A percentile compares a stretch with the other conserved stretches of the same genome.
Conservation (phyloP, 2,113 vertebrate species). For the Carollia perspicillata region DNA sequence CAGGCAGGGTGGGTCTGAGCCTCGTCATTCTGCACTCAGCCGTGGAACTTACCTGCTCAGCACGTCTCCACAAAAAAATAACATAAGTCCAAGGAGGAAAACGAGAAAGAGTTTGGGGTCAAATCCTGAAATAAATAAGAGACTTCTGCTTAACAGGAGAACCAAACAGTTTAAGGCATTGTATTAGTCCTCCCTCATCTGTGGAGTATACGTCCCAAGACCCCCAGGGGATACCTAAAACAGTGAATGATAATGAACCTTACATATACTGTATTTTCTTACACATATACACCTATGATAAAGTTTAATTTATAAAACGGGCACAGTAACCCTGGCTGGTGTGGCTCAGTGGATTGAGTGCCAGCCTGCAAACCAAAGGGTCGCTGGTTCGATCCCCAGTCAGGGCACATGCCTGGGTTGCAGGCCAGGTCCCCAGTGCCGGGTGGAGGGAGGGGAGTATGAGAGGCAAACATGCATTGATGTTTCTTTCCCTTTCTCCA, state of each 20-base stretch:
- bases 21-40: not conserved
- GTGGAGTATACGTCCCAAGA: not conserved
- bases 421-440: too few relatives aligned
- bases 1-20: not conserved
- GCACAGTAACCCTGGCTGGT: not conserved
- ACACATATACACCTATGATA: not conserved
- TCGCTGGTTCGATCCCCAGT: too few relatives aligned
- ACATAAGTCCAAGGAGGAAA: slow-evolving; percentile 87
- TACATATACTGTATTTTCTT: not conserved
- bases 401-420: too few relatives aligned
- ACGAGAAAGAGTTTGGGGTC: slow-evolving; percentile 91
- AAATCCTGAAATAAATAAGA: slow-evolving; percentile 84
- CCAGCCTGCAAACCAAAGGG: too few relatives aligned
- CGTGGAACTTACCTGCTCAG: slow-evolving; percentile 89
- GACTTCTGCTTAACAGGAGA: slow-evolving; percentile 13
- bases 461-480: too few relatives aligned
- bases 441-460: too few relatives aligned
- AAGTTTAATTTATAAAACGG: not conserved
- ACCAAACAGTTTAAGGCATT: slow-evolving; percentile 21
- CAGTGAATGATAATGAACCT: not conserved
- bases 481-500: too few relatives aligned
- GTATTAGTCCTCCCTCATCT: not conserved
- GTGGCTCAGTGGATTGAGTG: too few relatives aligned
- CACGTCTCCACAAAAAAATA: slow-evolving; percentile 91
- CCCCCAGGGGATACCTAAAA: not conserved